These are phyloP conservation scores for Pseudochirops corinnae DNA, from an alignment of 2,797 vertebrate species.

Conservation along the genomic window DNA sequence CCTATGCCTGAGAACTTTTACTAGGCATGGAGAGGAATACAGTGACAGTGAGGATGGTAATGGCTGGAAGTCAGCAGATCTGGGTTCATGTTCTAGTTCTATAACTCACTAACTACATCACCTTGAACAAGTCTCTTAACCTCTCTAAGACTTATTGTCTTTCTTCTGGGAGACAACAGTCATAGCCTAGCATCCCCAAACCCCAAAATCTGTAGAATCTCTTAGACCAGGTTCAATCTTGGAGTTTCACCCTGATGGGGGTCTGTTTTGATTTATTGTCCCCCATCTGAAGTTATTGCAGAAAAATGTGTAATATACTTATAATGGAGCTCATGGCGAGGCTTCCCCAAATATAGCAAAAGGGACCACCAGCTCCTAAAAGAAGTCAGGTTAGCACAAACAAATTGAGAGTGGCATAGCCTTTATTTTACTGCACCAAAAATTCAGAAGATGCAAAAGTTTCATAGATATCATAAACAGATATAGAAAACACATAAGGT, in stretches of 20 bases:
- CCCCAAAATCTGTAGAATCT: not conserved
- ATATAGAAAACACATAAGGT: not conserved
- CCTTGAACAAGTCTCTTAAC: not conserved
- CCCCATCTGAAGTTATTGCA: not conserved
- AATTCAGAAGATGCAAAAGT: not conserved
- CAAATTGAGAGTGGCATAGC: not conserved
- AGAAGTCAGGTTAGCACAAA: not conserved
- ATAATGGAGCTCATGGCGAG: not conserved
- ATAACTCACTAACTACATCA: not conserved
- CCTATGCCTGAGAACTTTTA: not conserved
- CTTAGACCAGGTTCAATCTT: not conserved
- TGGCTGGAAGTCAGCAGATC: not conserved
- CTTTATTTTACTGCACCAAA: not conserved
- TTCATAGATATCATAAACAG: not conserved
- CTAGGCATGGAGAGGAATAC: conserved; percentile 6
- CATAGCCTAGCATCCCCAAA: not conserved
- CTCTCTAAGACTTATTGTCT: not conserved
- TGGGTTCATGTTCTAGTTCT: not conserved
- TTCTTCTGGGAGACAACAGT: not conserved
- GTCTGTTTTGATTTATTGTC: not conserved
- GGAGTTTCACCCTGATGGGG: not conserved
- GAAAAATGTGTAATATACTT: not conserved
- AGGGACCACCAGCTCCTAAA: not conserved
- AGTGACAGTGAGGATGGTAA: not conserved
- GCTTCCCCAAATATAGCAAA: not conserved